Base-by-base conservation (phyloP, 1,140 invertebrate species). In the Euschistus heros region DNA sequence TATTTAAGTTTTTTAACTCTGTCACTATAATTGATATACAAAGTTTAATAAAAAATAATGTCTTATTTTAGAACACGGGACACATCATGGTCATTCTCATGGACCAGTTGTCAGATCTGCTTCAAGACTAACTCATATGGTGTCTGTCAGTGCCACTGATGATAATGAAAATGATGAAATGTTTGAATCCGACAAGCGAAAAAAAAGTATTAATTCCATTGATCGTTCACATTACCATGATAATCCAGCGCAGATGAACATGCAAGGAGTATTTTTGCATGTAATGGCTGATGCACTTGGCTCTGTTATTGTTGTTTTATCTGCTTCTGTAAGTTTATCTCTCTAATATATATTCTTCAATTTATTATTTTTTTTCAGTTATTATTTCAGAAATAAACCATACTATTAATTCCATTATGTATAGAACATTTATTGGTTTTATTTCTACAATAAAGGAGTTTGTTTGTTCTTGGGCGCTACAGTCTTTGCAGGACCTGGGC, bases 241-340 rank as follows among this genome's bases (percentile, higher is more conserved):
- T 37, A 74, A 77, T 61, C 81, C 87, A 0, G 84, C 84, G 26
- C 88, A 96, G 72, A 88, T 99, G 86, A 99, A 99, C 74, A 98
- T 98, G 91, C 82, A 89, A 59, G 95, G 94, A 18, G 97, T 98
- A 0, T 99, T 98, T 75, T 80, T 99, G 52, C 97, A 99, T 77
- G 89, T 99, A 6, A 74, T 99, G 6, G 96, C 94, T 26, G 97
- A 99, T 80, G 96, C 96, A 24, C 77, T 97, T 44, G 90, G 90
- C 57, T 99, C 97, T 2, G 86, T 99, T 0, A 95, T 99, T 74
- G 97, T 99, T 5, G 89, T 99, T 24, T 86, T 90, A 63, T 97
- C 94, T 60, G 94, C 94, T 4, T 75, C 95, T 50, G 79, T 85
- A 64, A 70, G 69, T 68, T 37, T 62, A 5, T 37, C 13, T 37